Percentiles rank a stretch among this genome's conserved stretches.
phyloP scores from a whole-genome alignment of 2,797 vertebrate species.

The Acomys russatus region DNA sequence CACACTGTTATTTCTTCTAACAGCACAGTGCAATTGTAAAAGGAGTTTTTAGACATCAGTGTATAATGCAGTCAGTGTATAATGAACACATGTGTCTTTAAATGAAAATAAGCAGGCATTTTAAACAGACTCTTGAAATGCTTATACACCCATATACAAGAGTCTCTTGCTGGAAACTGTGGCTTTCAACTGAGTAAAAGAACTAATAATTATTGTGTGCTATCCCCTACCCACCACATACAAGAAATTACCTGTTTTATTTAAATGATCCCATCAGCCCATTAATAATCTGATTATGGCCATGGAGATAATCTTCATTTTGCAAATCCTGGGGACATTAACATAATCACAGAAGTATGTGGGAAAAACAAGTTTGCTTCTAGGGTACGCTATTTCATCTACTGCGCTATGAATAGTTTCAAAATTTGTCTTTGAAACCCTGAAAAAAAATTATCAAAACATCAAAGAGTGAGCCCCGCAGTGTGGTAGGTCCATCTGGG shows the following conservation, averaged over 20 bases:
- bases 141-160: background rate
- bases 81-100: conserved; percentile 44
- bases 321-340: conserved; percentile 27
- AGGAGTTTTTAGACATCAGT: conserved; percentile 44
- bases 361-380: conserved; percentile 46
- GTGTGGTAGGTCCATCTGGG: background rate
- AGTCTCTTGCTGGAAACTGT: conserved; percentile 4
- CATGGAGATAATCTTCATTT: conserved; percentile 26
- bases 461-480: background rate
- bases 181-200: conserved; percentile 64
- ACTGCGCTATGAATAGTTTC: conserved; percentile 9
- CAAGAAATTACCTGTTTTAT: background rate
- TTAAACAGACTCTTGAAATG: background rate
- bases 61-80: background rate
- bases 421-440: conserved; percentile 44
- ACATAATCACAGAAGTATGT: conserved; percentile 6
- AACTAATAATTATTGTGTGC: background rate
- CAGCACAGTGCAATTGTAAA: conserved; percentile 8
- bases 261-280: background rate
- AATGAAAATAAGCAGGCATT: conserved; percentile 46
- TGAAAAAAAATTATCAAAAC: conserved; percentile 46
- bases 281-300: conserved; percentile 8
- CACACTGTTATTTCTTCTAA: conserved; percentile 12
- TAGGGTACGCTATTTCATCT: background rate
- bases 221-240: background rate